These are phyloP conservation scores for Hiodon alosoides DNA, from an alignment of 2,113 vertebrate species.

Conservation along the genomic window DNA sequence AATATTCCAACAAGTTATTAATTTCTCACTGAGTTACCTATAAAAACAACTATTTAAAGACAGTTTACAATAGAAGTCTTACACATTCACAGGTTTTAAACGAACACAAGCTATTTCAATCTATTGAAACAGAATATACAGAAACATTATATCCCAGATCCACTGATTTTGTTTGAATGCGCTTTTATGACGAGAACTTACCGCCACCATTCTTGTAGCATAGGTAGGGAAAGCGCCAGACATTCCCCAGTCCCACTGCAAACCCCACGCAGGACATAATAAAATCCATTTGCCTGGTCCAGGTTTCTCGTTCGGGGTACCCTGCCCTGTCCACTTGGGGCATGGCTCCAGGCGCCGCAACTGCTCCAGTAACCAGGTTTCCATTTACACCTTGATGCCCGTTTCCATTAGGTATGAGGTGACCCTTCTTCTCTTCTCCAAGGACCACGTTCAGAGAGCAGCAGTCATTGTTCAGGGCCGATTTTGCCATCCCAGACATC, in stretches of 20 bases:
- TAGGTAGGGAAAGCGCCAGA: conserved; percentile 55
- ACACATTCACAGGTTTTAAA: too few relatives aligned
- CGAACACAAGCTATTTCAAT: too few relatives aligned
- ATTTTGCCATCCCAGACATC: conserved; percentile 54
- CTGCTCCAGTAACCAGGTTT: conserved; percentile 31
- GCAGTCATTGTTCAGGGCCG: conserved; percentile 47
- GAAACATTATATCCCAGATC: too few relatives aligned
- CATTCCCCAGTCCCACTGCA: conserved; percentile 51
- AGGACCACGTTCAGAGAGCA: conserved; percentile 45
- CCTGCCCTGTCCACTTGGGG: conserved; percentile 32
- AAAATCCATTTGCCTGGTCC: conserved; percentile 57
- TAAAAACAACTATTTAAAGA: too few relatives aligned
- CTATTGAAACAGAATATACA: neutral
- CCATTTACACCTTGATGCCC: conserved; percentile 40
- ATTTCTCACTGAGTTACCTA: too few relatives aligned
- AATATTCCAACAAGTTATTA: too few relatives aligned
- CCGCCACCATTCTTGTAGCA: conserved; percentile 59
- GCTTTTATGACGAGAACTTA: conserved; percentile 27
- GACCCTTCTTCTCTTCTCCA: conserved; percentile 58
- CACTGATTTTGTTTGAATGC: neutral
- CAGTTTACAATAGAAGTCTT: too few relatives aligned
- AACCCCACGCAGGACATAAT: conserved; percentile 58
- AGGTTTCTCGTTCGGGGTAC: conserved; percentile 55
- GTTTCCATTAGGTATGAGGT: conserved; percentile 53
- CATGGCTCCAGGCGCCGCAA: conserved; percentile 21